Base-by-base conservation (phyloP, 2,888 invertebrate species). In the Latheticus oryzae region DNA sequence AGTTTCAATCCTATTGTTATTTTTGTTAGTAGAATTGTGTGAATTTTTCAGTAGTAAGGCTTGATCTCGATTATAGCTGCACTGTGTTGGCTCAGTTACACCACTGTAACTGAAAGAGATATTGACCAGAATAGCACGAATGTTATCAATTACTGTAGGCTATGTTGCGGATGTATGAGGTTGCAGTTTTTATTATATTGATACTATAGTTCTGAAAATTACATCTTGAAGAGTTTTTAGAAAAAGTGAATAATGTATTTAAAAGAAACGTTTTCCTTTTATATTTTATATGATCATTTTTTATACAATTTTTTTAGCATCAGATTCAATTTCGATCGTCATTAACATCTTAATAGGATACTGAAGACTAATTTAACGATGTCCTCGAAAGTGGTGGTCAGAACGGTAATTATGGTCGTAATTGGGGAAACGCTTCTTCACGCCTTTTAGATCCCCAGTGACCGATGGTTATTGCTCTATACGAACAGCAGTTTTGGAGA, bases 371-470 rank as follows among this genome's bases (percentile, higher is more conserved):
- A 57, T 60, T 60, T 57, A 56, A 52, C 42, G 55, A 43, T 24
- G 43, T 32, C 57, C 16, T 57, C 57, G 26, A 48, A 26, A 43
- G 48, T 45, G 57, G 47, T 57, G 55, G 55, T 43, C 55, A 38
- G 54, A 13, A 23, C 43, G 30, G 57, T 62, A 64, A 64, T 64
- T 64, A 64, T 64, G 35, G 56, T 42, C 37, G 55, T 64, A 64
- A 64, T 64, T 64, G 64, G 62, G 60, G 57, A 47, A 62, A 61
- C 60, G 60, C 61, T 61, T 58, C 62, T 61, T 64, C 64, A 64
- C 64, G 64, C 64, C 62, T 60, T 64, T 26, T 40, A 26, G 51
- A 56, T 51, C 43, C 37, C 56, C 60, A 8, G 45, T 60, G 60
- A 60, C 60, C 60, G 57, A 51, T 57, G 57, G 60, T 60, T 57